Evolutionary conservation across 2,888 invertebrate genomes (phyloP).

Genomic region (Trachelus tabidus): DNA sequence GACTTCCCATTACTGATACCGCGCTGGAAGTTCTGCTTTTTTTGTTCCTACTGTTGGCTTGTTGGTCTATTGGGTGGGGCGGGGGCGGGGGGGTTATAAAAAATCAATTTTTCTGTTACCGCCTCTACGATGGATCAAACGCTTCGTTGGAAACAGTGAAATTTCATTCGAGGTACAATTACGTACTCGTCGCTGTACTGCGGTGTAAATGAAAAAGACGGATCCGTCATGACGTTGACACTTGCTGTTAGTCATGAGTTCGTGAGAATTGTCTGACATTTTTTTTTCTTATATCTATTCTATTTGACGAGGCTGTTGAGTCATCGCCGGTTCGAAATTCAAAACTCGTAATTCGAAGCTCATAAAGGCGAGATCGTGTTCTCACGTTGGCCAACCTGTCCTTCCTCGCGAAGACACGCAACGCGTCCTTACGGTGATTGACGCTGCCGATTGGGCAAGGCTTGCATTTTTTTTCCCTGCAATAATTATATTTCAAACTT

Average conservation of each 20-base stretch:
- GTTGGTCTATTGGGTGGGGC: neutral
- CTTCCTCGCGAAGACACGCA: neutral
- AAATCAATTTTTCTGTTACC: neutral
- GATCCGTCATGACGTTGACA: neutral
- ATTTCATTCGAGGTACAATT: neutral
- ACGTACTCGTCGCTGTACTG: neutral
- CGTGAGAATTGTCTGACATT: neutral
- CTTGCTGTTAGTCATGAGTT: neutral
- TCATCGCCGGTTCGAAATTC: neutral
- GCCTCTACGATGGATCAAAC: neutral
- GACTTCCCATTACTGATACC: neutral
- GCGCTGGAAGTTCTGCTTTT: neutral
- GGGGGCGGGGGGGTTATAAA: neutral
- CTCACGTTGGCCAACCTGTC: neutral
- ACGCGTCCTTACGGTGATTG: neutral
- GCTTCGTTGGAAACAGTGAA: neutral
- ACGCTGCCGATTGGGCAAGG: neutral
- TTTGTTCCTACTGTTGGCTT: neutral
- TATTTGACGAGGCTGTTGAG: neutral
- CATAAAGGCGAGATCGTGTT: neutral
- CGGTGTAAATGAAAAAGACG: neutral
- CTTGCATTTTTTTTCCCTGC: neutral
- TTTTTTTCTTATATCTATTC: neutral
- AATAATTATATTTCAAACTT: neutral
- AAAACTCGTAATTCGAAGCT: neutral